Evolutionary conservation across 2,888 invertebrate genomes (phyloP).

Genomic region (Ormyrus pomaceus): DNA sequence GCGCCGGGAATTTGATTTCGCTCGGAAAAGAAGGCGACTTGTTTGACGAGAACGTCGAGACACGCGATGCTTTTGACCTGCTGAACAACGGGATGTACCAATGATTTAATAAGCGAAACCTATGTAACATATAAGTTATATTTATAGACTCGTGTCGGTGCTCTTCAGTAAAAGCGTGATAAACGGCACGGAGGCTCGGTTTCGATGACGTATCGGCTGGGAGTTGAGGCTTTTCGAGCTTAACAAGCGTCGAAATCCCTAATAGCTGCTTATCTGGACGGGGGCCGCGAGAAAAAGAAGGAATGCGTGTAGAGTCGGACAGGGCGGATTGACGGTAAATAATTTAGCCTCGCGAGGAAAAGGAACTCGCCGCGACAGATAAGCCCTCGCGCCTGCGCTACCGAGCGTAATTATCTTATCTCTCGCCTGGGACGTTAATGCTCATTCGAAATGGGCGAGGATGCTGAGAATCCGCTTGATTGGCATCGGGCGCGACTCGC

Average conservation of each 20-base stretch:
- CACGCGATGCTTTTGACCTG: not conserved
- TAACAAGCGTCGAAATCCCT: slow-evolving; percentile 42
- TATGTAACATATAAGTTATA: no score
- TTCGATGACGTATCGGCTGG: no score
- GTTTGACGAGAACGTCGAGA: not conserved
- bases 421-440: slow-evolving; percentile 52
- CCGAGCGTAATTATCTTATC: slow-evolving; percentile 56
- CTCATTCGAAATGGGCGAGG: slow-evolving; percentile 46
- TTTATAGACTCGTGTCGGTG: no score
- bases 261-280: not conserved
- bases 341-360: slow-evolving; percentile 36
- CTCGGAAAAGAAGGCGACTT: slow-evolving; percentile 3
- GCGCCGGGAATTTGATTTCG: slow-evolving; percentile 10
- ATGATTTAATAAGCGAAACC: no score
- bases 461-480: slow-evolving; percentile 52
- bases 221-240: not conserved
- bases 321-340: slow-evolving; percentile 45
- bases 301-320: not conserved
- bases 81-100: no score
- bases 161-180: not conserved
- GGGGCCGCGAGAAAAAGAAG: no score
- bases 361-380: slow-evolving; percentile 10
- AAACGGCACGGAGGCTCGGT: not conserved
- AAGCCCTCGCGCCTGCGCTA: slow-evolving; percentile 7
- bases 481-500: slow-evolving; percentile 50